phyloP scores from a whole-genome alignment of 2,113 vertebrate genomes.

The Aphelocoma coerulescens region DNA sequence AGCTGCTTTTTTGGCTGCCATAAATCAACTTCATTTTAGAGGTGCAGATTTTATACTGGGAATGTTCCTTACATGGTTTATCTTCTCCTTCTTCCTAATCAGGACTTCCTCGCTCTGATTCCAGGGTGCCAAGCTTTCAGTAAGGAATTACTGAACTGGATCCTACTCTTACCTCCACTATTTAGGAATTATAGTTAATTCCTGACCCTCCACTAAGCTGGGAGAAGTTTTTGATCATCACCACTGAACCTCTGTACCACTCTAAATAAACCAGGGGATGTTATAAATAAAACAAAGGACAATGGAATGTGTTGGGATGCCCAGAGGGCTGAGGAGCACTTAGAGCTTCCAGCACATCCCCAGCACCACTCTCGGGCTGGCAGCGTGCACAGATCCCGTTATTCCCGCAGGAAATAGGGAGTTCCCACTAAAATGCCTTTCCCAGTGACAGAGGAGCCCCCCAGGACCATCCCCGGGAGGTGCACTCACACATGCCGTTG shows the following conservation, averaged over 20 bases:
- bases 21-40: background rate
- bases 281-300: slow-evolving; percentile 33
- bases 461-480: accelerated
- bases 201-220: background rate
- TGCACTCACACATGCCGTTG: slow-evolving; percentile 92
- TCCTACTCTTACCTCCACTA: background rate
- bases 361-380: background rate
- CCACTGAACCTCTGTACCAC: background rate
- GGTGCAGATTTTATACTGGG: background rate
- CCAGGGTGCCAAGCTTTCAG: background rate
- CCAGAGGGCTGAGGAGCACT: background rate
- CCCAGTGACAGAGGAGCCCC: background rate
- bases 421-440: accelerated
- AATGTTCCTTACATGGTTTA: background rate
- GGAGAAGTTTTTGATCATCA: background rate
- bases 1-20: background rate
- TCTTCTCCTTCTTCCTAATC: background rate
- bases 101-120: background rate
- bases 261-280: background rate
- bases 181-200: background rate
- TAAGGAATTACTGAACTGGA: background rate
- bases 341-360: background rate
- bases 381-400: accelerated
- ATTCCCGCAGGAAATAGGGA: accelerated
- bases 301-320: background rate